Base-by-base conservation (phyloP, 2,888 invertebrate species). In the Halocaridina rubra region DNA sequence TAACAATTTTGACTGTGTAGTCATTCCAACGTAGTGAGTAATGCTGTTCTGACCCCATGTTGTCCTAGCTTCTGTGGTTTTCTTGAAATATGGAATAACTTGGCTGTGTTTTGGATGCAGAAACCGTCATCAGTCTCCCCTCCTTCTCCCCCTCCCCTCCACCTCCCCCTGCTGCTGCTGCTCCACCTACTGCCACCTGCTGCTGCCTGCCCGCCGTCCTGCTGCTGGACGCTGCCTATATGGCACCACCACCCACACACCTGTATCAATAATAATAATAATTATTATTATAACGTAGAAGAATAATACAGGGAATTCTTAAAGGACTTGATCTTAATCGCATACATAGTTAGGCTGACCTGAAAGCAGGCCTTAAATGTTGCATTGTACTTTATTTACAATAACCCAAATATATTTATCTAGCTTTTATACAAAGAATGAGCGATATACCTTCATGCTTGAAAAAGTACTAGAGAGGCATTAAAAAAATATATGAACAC, bases 11-110 rank as follows among this genome's bases (percentile, higher is more conserved):
- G 72, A 87, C 87, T 32, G 86, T 85, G 67, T 88, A 88, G 84
- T 88, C 87, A 61, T 88, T 88, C 88, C 88, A 88, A 19, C 85
- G 87, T 19, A 88, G 84, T 27, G 85, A 87, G 72, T 87, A 88
- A 72, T 88, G 88, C 86, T 88, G 88, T 39, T 86, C 86, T 33
- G 85, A 85, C 74, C 84, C 84, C 84, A 84, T 84, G 64, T 22
- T 84, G 79, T 53, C 53, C 30, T 79, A 53, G 79, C 27, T 80
- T 46, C 27, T n/a, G 72, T 72, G 80, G 80, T 57, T 24, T 27
- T 32, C 29, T 32, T 71, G 79, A 57, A 29, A 59, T 76, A 32
- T 46, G 67, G 69, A 30, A n/a, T n/a, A n/a, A 53, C 69, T 67
- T 67, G 79, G 29, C 32, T 39, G 67, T 39, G n/a, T 33, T 33